A percentile compares a stretch with the other conserved stretches of the same genome.
These are phyloP conservation scores for Artibeus lituratus DNA, from an alignment of 2,797 vertebrate genomes.

Conservation along the genomic window DNA sequence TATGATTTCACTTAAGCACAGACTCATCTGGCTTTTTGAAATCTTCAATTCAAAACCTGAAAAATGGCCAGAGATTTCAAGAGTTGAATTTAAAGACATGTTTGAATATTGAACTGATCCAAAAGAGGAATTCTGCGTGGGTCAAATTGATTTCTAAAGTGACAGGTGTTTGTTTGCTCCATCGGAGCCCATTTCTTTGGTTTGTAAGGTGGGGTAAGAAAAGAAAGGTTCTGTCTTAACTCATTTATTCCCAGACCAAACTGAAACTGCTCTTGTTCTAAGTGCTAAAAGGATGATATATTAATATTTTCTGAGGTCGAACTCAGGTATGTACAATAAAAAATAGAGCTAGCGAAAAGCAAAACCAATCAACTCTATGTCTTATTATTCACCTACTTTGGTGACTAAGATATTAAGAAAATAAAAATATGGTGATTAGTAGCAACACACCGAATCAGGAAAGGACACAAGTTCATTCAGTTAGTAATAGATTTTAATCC, in stretches of 20 bases:
- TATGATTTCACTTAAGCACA: constrained; percentile 46
- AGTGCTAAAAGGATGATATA: background rate
- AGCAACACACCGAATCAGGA: background rate
- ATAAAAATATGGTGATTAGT: background rate
- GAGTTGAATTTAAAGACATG: background rate
- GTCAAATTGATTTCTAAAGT: background rate
- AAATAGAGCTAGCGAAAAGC: background rate
- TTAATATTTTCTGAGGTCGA: constrained; percentile 25
- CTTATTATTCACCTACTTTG: background rate
- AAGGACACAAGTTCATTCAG: background rate
- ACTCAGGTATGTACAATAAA: background rate
- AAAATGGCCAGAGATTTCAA: background rate
- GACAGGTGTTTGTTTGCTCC: background rate
- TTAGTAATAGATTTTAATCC: background rate
- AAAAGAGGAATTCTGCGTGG: background rate
- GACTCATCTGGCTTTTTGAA: background rate
- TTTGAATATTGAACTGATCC: background rate
- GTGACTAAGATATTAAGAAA: background rate
- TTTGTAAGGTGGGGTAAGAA: background rate
- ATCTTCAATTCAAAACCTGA: background rate
- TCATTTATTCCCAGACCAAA: background rate
- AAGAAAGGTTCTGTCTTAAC: background rate
- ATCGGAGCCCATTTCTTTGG: background rate
- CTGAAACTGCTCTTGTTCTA: background rate
- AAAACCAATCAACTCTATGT: background rate